A percentile compares a stretch with the other conserved stretches of the same genome.
These are phyloP conservation scores for Takifugu rubripes DNA, from an alignment of 2,797 vertebrate species.

Conservation along the genomic window DNA sequence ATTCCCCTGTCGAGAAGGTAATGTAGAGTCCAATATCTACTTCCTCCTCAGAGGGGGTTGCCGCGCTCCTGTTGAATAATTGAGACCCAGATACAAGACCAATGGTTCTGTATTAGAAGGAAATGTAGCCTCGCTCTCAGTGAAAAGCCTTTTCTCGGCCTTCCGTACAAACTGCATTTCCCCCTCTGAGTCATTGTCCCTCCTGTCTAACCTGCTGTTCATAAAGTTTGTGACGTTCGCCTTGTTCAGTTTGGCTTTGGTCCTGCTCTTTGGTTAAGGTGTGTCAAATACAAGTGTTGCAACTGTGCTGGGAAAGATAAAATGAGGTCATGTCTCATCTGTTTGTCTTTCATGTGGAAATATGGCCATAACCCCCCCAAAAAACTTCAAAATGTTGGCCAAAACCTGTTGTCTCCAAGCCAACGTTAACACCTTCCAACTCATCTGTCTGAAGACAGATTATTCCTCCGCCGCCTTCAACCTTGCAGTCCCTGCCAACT, in stretches of 20 bases:
- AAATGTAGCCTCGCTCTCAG: slow-evolving; percentile 45
- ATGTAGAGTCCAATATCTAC: slow-evolving; percentile 74
- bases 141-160: slow-evolving; percentile 36
- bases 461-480: slow-evolving; percentile 15
- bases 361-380: slow-evolving; percentile 8
- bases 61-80: slow-evolving; percentile 74
- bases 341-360: slow-evolving; percentile 23
- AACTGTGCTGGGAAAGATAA: slow-evolving; percentile 32
- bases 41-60: slow-evolving; percentile 59
- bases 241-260: slow-evolving; percentile 36
- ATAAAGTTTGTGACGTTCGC: not conserved
- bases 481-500: slow-evolving; percentile 9
- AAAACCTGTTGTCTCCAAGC: slow-evolving; percentile 31
- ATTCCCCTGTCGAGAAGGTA: slow-evolving; percentile 70
- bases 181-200: slow-evolving; percentile 19
- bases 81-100: slow-evolving; percentile 74
- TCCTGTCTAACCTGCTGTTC: slow-evolving; percentile 13
- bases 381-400: slow-evolving; percentile 25
- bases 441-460: slow-evolving; percentile 10
- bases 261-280: slow-evolving; percentile 20
- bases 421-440: slow-evolving; percentile 2
- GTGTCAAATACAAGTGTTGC: slow-evolving; percentile 34
- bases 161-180: slow-evolving; percentile 27
- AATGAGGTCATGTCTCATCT: slow-evolving; percentile 38
- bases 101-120: slow-evolving; percentile 66